Base-by-base conservation (phyloP, 2,888 invertebrate species). In the Dasypolia templi region DNA sequence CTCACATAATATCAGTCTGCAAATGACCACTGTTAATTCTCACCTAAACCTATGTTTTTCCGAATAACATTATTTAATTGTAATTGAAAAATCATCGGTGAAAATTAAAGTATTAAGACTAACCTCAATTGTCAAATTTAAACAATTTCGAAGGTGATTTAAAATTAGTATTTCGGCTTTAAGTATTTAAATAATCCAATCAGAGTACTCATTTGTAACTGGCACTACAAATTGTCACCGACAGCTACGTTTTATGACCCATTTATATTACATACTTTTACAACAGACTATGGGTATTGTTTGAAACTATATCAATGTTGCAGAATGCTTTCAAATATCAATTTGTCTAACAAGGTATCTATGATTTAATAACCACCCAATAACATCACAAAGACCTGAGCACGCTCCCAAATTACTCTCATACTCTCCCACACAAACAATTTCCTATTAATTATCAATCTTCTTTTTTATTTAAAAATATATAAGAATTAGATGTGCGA, bases 401-500 rank as follows among this genome's bases (percentile, higher is more conserved):
- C 17, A n/a, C 32, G 9, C 14, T 42, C 17, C 1, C 2, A 46
- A 49, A 49, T 56, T 49, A 17, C 32, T 46, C 46, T 46, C 51
- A 35, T 14, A 59, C 17, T 29, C 39, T 12, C 17, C 17, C 44
- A 17, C 29, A 51, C 11, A 69, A 65, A 66, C 44, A 58, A 66
- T 39, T 26, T n/a, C 46, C 26, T 42, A 66, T 55, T n/a, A 44
- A 32, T 56, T 44, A 69, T 4, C 55, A 56, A 66, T 62, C 49
- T 55, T 51, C 4, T 11, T 46, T 67, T 67, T 64, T 49, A 58
- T 19, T 71, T n/a, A 22, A 67, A 71, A 44, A 67, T 55, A 59
- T 63, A 67, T 61, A 64, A 73, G 83, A 72, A 59, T 63, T 55
- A 72, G 68, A 72, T 26, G 53, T 56, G 58, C 42, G 17, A 46